Conservation (phyloP, 2,797 vertebrate species). For the Nothura maculosa region DNA sequence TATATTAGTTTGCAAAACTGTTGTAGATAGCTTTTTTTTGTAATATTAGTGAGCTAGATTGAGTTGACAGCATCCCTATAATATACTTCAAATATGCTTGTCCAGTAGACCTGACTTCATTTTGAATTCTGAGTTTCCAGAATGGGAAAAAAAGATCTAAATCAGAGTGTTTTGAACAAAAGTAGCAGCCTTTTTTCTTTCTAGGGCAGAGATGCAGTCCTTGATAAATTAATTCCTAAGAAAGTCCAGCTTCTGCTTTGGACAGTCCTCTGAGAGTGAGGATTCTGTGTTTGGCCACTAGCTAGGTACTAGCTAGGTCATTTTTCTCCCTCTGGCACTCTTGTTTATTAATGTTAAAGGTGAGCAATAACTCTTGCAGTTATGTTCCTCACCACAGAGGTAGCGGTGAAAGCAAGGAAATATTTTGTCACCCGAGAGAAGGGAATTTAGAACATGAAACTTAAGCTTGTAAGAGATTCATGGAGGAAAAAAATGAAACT, state of each 20-base stretch:
- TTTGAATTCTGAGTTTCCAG: background rate
- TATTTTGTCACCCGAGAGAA: background rate
- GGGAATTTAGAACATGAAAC: slow-evolving; percentile 6
- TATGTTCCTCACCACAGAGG: background rate
- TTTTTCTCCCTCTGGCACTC: background rate
- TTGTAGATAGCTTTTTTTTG: background rate
- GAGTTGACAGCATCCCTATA: background rate
- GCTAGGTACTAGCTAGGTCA: background rate
- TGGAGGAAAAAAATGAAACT: background rate
- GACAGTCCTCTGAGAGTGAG: background rate
- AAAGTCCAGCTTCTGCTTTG: background rate
- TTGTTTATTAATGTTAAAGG: background rate
- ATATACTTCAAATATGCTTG: background rate
- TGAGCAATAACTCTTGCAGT: background rate
- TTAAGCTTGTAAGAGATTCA: background rate
- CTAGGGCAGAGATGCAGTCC: background rate
- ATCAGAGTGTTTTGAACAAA: background rate
- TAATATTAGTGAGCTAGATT: background rate
- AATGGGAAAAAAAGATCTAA: background rate
- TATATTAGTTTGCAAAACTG: slow-evolving; percentile 19
- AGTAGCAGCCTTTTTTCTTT: background rate
- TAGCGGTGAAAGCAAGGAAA: slow-evolving; percentile 42
- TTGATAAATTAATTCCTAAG: background rate
- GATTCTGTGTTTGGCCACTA: background rate
- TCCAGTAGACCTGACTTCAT: background rate